These are phyloP conservation scores for Agrypnus murinus DNA, from an alignment of 2,888 invertebrate genomes.

Conservation along the genomic window DNA sequence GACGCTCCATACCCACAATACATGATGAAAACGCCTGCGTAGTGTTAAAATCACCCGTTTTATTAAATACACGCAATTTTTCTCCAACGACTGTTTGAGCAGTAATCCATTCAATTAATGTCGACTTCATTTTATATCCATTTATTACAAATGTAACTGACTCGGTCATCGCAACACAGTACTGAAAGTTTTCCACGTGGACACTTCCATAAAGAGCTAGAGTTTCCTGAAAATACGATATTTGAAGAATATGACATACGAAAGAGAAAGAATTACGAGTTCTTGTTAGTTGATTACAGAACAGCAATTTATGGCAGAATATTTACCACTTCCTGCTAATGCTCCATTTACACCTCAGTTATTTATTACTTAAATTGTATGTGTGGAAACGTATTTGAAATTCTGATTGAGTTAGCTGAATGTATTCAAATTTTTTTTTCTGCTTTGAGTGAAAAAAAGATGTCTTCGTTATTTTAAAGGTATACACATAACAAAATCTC, in stretches of 20 bases:
- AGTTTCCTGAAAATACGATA: neutral
- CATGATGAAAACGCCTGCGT: slow-evolving; percentile 53
- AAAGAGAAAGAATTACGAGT: slow-evolving; percentile 25
- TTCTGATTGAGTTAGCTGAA: slow-evolving; percentile 34
- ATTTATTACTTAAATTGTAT: slow-evolving; percentile 38
- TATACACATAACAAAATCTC: too few species aligned
- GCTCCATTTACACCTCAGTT: slow-evolving; percentile 41
- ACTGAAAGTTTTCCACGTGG: slow-evolving; percentile 3
- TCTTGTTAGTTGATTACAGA: slow-evolving; percentile 31
- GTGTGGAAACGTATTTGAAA: slow-evolving; percentile 35
- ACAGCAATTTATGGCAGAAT: slow-evolving; percentile 40
- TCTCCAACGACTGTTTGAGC: slow-evolving; percentile 35
- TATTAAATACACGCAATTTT: slow-evolving; percentile 47
- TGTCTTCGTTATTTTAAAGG: too few species aligned
- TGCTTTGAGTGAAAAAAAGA: neutral
- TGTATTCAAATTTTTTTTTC: slow-evolving; percentile 7
- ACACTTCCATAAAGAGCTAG: neutral
- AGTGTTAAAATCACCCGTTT: slow-evolving; percentile 50
- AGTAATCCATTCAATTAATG: slow-evolving; percentile 39
- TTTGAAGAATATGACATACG: neutral
- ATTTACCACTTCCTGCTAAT: slow-evolving; percentile 43
- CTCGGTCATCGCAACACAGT: slow-evolving; percentile 2
- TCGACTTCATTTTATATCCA: slow-evolving; percentile 30
- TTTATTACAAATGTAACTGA: slow-evolving; percentile 22
- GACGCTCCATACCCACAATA: slow-evolving; percentile 47